Conservation (phyloP, 2,888 invertebrate genomes). For the Drosophila anomelani region DNA sequence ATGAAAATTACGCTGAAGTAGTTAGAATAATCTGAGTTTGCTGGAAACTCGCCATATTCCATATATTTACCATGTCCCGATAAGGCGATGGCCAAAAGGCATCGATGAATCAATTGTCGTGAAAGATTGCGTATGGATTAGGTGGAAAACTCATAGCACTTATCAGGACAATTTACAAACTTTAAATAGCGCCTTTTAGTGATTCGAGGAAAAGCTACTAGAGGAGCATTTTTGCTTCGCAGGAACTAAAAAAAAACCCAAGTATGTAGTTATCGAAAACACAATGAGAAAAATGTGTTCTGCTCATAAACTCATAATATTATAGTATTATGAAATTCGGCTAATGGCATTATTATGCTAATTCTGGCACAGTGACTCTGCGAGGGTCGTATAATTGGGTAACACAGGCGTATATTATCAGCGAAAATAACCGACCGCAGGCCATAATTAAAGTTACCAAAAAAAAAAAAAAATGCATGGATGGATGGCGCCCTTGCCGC, state of each 20-base stretch:
- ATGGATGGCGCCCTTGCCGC: constrained; percentile 8
- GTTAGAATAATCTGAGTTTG: constrained; percentile 43
- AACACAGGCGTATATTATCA: constrained; percentile 52
- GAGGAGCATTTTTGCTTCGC: constrained; percentile 1
- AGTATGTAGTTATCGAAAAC: neutral
- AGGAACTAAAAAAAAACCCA: constrained; percentile 12
- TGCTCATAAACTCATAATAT: constrained; percentile 12
- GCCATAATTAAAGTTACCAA: constrained; percentile 57
- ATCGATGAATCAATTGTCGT: constrained; percentile 57
- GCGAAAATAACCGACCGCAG: constrained; percentile 30
- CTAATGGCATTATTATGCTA: constrained; percentile 68
- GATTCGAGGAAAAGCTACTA: constrained; percentile 26
- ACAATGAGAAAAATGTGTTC: neutral
- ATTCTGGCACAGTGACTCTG: constrained; percentile 40
- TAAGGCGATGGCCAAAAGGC: constrained; percentile 30
- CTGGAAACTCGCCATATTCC: constrained; percentile 32
- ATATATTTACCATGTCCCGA: constrained; percentile 37
- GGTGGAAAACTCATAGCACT: constrained; percentile 25
- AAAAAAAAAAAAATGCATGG: constrained; percentile 5
- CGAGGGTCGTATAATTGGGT: constrained; percentile 21
- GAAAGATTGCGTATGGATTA: constrained; percentile 49
- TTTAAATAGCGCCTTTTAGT: constrained; percentile 23
- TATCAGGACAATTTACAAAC: constrained; percentile 34
- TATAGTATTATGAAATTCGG: constrained; percentile 37
- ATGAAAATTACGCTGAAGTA: constrained; percentile 43